phyloP scores from a whole-genome alignment of 2,113 vertebrate species.

The Apteryx mantelli region DNA sequence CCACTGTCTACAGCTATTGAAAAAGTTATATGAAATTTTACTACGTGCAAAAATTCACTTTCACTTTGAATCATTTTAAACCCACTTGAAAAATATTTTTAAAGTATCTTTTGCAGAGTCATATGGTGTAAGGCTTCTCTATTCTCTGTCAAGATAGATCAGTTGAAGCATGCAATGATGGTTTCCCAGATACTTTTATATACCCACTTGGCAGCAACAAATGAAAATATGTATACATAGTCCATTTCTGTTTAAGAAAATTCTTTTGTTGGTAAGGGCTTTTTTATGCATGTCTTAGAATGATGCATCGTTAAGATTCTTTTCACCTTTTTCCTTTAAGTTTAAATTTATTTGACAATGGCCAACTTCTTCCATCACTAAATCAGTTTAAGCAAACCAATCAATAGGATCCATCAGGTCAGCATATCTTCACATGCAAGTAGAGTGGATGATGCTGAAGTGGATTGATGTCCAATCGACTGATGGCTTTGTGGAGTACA shows the following conservation, averaged over 20 bases:
- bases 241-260: background rate
- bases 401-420: background rate
- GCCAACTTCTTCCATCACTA: background rate
- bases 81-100: background rate
- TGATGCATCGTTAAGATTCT: background rate
- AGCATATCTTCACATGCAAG: background rate
- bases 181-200: background rate
- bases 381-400: background rate
- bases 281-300: background rate
- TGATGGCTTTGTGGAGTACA: background rate
- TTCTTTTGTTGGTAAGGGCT: background rate
- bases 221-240: background rate
- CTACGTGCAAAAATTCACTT: constrained; percentile 17
- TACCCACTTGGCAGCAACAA: background rate
- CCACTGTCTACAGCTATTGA: constrained; percentile 14
- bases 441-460: background rate
- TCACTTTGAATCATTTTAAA: constrained; percentile 33
- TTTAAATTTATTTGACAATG: background rate
- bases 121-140: background rate
- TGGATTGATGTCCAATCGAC: background rate
- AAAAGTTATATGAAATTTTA: constrained; percentile 44
- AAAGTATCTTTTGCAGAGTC: background rate
- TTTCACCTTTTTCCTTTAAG: background rate
- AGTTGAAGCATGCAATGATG: background rate
- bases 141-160: background rate